These are phyloP conservation scores for Bufotes viridis DNA, from an alignment of 2,797 vertebrate species.

Conservation along the genomic window DNA sequence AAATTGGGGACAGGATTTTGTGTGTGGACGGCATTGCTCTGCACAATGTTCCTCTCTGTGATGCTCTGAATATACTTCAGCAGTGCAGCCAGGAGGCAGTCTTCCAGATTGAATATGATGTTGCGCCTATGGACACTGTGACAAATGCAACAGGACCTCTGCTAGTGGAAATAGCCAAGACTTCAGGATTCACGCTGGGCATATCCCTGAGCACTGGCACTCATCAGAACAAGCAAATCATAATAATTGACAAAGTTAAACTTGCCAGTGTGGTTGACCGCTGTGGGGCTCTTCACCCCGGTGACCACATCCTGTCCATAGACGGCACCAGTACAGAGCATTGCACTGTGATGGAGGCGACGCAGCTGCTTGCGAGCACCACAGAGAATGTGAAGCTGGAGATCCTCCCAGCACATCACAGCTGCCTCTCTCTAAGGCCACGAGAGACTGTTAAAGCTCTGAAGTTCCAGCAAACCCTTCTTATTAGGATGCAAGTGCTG, in stretches of 20 bases:
- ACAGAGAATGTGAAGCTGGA: conserved; percentile 88
- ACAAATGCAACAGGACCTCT: conserved; percentile 89
- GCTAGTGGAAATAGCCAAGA: conserved; percentile 92
- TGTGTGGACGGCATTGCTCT: conserved; percentile 90
- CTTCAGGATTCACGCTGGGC: conserved; percentile 86
- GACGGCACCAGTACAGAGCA: conserved; percentile 93
- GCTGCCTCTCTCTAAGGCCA: conserved; percentile 81
- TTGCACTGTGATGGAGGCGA: conserved; percentile 91
- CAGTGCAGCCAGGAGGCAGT: conserved; percentile 92
- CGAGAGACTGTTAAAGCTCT: conserved; percentile 92
- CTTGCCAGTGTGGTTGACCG: conserved; percentile 95
- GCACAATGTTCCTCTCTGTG: conserved; percentile 84
- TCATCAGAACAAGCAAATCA: conserved; percentile 90
- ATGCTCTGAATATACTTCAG: conserved; percentile 83
- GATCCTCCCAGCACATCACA: conserved; percentile 88
- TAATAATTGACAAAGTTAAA: conserved; percentile 93
- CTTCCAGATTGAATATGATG: conserved; percentile 95
- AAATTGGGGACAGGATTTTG: conserved; percentile 88
- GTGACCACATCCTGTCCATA: conserved; percentile 93
- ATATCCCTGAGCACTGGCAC: conserved; percentile 84
- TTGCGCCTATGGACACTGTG: conserved; percentile 89
- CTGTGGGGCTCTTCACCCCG: conserved; percentile 87
- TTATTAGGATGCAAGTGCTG: too few species aligned
- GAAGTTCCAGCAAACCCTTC: too few species aligned
- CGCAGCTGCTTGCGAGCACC: conserved; percentile 88